Base-by-base conservation (phyloP, 1,140 invertebrate genomes). In the Harlomillsia oculata region DNA sequence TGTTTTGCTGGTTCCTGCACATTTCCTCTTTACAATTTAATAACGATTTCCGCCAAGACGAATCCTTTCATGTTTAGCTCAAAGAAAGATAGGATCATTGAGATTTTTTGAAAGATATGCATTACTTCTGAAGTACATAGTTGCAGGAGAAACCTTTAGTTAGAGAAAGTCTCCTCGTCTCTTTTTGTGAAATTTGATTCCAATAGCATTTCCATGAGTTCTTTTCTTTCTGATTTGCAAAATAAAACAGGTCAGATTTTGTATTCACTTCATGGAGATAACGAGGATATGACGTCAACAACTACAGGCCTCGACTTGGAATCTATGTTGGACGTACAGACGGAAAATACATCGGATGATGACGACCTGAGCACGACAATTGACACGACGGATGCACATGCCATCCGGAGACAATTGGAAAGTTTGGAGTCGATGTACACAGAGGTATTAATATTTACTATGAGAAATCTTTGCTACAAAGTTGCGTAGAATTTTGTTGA, bases 341-440 rank as follows among this genome's bases (percentile, higher is more conserved):
- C 76, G 3, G 76, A 78, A 68, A 69, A 69, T 45, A 72, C 69
- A 11, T 70, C 69, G 8, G 81, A 81, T 51, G 84, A 87, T 69
- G 70, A 71, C 40, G 83, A 85, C 67, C 72, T 84, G 13, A 85
- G 82, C 30, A 82, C 83, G 2, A 83, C 83, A 16, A 68, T 69
- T 40, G 72, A 74, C 37, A 68, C 67, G 0, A 68, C 67, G 11
- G 85, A 89, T 69, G 83, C 84, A 0, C 74, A 81, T 60, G 82
- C 83, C 3, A 88, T 90, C 28, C 76, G 86, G 40, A 82, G 86
- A 55, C 87, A 92, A 67, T 71, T 94, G 18, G 82, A 89, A 67
- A 85, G 86, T 1, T 75, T 94, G 9, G 89, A 93, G 75, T 82
- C 79, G 56, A 92, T 92, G 88, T 93, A 94, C 68, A 81, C 82